Evolutionary conservation across 1,140 invertebrate genomes (phyloP).

Genomic region (Zaprionus ornatus): DNA sequence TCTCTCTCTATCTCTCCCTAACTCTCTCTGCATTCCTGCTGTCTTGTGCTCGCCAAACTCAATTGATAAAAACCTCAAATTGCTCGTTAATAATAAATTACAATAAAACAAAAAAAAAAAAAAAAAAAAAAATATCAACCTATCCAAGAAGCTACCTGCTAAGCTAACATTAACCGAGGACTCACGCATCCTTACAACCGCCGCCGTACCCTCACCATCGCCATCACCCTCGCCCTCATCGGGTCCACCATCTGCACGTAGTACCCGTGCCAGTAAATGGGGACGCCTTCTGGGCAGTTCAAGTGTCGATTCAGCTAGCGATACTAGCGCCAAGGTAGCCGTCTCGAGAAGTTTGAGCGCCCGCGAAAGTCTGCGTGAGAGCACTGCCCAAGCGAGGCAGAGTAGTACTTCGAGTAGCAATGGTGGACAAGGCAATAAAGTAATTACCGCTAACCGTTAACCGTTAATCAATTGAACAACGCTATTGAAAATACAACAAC

Average conservation of each 20-base stretch:
- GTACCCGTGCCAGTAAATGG: conserved; percentile 89
- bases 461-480: conserved; percentile 21
- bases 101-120: conserved; percentile 33
- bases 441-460: conserved; percentile 79
- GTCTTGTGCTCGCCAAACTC: conserved; percentile 22
- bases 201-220: conserved; percentile 85
- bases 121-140: conserved; percentile 44
- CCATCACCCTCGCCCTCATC: conserved; percentile 86
- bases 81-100: conserved; percentile 28
- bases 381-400: conserved; percentile 84
- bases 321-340: conserved; percentile 84
- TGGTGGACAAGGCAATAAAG: conserved; percentile 87
- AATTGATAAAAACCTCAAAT: conserved; percentile 26
- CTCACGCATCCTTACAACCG: conserved; percentile 84
- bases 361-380: conserved; percentile 86
- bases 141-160: conserved; percentile 83
- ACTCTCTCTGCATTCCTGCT: conserved; percentile 25
- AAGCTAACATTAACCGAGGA: conserved; percentile 84
- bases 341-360: conserved; percentile 89
- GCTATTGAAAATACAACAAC: conserved; percentile 27
- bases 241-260: conserved; percentile 84
- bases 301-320: conserved; percentile 87
- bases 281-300: conserved; percentile 91
- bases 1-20: conserved; percentile 39
- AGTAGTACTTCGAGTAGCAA: conserved; percentile 85